A percentile compares a stretch with the other conserved stretches of the same genome.
phyloP scores from a whole-genome alignment of 2,113 vertebrate species.

The Lagopus leucura region DNA sequence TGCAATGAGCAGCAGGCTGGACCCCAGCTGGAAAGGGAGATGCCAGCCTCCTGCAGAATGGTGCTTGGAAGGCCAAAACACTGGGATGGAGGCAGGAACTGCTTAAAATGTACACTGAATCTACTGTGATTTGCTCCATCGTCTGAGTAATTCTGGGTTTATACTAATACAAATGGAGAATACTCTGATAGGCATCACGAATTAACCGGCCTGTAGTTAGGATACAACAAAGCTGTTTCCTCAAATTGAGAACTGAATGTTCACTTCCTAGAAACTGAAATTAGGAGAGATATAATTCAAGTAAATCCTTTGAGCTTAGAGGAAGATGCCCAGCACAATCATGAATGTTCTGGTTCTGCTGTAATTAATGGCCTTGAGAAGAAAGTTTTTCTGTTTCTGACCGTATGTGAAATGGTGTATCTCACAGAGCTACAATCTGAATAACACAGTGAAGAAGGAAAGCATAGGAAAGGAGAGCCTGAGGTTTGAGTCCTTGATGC shows the following conservation, averaged over 20 bases:
- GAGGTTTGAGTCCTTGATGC: background rate
- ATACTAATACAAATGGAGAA: background rate
- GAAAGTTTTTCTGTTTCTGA: background rate
- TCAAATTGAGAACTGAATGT: background rate
- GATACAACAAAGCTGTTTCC: background rate
- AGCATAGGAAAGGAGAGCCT: background rate
- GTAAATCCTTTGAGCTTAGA: background rate
- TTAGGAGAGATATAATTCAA: background rate
- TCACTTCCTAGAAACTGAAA: background rate
- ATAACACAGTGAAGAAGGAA: background rate
- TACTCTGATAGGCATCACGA: background rate
- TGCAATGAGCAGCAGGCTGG: background rate
- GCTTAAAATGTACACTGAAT: background rate
- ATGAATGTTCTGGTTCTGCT: background rate
- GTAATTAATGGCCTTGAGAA: background rate
- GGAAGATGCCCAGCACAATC: fast-evolving
- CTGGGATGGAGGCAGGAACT: background rate
- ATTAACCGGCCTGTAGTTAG: background rate
- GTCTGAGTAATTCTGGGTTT: background rate
- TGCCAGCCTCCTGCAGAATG: background rate
- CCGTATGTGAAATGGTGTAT: background rate
- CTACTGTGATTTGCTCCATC: background rate
- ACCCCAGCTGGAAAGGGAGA: background rate
- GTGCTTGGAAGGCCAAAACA: background rate
- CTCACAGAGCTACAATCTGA: background rate